Conservation (phyloP, 64 coral and sea anemone species). For the Stichodactyla helianthus region DNA sequence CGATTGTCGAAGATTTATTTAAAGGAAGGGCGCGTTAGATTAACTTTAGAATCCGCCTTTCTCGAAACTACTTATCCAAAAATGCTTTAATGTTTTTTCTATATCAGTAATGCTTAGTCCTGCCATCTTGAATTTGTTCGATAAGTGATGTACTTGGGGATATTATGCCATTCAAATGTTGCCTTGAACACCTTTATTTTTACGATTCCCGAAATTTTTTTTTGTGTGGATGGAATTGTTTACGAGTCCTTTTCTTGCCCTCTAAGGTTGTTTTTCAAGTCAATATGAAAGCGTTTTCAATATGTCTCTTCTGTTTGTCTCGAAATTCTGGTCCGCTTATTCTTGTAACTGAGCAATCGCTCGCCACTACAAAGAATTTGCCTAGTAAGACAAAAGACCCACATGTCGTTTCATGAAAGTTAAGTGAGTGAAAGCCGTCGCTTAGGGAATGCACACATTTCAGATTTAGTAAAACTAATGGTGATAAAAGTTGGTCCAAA, state of each 20-base stretch:
- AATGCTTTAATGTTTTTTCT: not conserved
- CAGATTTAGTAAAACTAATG: slow-evolving; percentile 9
- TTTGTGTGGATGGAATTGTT: not conserved
- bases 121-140: slow-evolving; percentile 2
- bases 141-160: slow-evolving; percentile 3
- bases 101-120: not conserved
- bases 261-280: slow-evolving; percentile 13
- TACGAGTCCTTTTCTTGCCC: not conserved
- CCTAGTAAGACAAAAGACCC: not conserved
- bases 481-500: slow-evolving; percentile 14
- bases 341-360: slow-evolving; percentile 12
- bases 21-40: slow-evolving; percentile 1
- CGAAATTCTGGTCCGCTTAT: not conserved
- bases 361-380: slow-evolving; percentile 1
- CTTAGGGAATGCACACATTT: slow-evolving; percentile 20
- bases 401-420: slow-evolving; percentile 20
- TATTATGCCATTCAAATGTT: slow-evolving; percentile 1
- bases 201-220: not conserved
- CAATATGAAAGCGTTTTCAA: slow-evolving; percentile 1
- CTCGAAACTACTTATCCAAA: not conserved
- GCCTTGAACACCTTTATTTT: not conserved
- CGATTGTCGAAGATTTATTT: not conserved
- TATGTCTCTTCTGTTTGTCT: not conserved
- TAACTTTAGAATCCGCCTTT: not conserved
- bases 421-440: not conserved